Percentiles rank a stretch among this genome's conserved stretches.
phyloP scores from a whole-genome alignment of 2,888 invertebrate genomes.

The Cephonodes hylas region DNA sequence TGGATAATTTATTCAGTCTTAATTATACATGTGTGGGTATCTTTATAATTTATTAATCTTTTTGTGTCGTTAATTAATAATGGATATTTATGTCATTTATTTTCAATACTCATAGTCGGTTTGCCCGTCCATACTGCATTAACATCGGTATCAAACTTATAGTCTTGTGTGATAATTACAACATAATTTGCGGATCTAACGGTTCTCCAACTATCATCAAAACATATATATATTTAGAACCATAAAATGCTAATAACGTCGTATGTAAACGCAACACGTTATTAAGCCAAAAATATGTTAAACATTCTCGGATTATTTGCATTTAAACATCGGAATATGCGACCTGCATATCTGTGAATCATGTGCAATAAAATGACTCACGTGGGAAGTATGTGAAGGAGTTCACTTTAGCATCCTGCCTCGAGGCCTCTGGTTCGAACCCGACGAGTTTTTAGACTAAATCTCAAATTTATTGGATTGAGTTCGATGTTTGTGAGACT shows the following conservation, averaged over 20 bases:
- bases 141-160: no score
- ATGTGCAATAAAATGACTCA: constrained; percentile 42
- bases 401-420: background rate
- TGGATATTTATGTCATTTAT: no score
- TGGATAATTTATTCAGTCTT: no score
- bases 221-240: background rate
- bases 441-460: background rate
- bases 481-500: no score
- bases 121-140: no score
- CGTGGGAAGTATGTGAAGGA: constrained; percentile 24
- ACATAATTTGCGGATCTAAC: background rate
- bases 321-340: constrained; percentile 22
- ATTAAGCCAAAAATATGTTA: constrained; percentile 26
- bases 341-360: constrained; percentile 55
- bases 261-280: background rate
- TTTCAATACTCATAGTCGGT: no score
- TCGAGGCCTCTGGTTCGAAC: background rate
- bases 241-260: background rate
- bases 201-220: background rate
- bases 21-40: no score
- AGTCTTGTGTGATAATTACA: no score
- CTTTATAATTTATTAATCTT: no score
- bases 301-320: constrained; percentile 21
- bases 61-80: no score
- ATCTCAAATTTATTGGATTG: no score